These are phyloP conservation scores for Mnemiopsis leidyi DNA, from an alignment of 37 sponge, comb jelly and placozoan genomes.

Conservation along the genomic window DNA sequence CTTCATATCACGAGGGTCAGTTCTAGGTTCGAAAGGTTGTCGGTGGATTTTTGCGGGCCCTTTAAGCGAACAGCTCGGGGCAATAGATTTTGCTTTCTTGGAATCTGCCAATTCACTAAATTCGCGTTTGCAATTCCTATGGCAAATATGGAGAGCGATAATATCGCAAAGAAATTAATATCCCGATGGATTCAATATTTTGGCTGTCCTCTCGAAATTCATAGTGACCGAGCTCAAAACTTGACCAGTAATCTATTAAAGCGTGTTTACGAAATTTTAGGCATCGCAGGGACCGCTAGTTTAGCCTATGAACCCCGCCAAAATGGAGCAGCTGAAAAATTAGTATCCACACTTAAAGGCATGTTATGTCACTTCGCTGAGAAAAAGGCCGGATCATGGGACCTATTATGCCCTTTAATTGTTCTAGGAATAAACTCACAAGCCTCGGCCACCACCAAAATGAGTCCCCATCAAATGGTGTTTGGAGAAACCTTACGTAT, in stretches of 20 bases:
- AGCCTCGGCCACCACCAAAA: not conserved
- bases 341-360: not conserved
- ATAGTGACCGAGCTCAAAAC: not conserved
- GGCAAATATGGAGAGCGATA: not conserved
- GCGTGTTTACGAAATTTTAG: not conserved
- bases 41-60: not conserved
- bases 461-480: not conserved
- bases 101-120: not conserved
- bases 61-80: not conserved
- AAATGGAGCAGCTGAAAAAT: not conserved
- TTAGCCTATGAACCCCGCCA: not conserved
- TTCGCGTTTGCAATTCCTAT: not conserved
- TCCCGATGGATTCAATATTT: not conserved
- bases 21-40: not conserved
- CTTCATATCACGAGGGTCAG: not conserved
- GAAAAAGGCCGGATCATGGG: not conserved
- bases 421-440: not conserved
- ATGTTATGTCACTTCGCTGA: constrained; percentile 23
- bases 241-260: not conserved
- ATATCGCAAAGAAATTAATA: not conserved
- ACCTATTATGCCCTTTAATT: not conserved
- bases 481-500: not conserved
- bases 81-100: not conserved
- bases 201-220: not conserved
- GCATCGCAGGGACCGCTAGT: not conserved